phyloP scores from a whole-genome alignment of 1,140 invertebrate species.

The Phortica variegata region DNA sequence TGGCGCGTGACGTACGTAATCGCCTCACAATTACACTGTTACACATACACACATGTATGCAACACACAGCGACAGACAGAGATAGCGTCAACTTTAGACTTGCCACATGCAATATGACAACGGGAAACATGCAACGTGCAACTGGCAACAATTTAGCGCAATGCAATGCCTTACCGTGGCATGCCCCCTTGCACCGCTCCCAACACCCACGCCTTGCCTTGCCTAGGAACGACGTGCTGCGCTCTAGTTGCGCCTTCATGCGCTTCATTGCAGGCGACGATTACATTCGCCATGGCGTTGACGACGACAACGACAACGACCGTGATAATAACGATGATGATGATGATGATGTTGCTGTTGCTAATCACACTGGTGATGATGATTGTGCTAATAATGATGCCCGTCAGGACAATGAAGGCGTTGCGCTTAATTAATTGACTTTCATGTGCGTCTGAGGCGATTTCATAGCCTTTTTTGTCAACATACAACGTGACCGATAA shows the following conservation, averaged over 20 bases:
- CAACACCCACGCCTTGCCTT: too few species aligned
- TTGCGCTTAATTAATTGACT: constrained; percentile 55
- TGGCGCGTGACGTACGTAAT: constrained; percentile 52
- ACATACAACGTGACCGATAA: constrained; percentile 54
- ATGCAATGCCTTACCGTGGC: constrained; percentile 6
- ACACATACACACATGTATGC: constrained; percentile 11
- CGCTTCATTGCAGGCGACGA: constrained; percentile 19
- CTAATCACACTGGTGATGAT: not conserved
- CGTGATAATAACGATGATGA: constrained; percentile 12
- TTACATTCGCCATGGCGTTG: not conserved
- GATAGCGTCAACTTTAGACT: too few species aligned
- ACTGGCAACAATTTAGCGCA: constrained; percentile 3
- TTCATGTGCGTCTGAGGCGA: constrained; percentile 56
- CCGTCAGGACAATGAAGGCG: constrained; percentile 24
- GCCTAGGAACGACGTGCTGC: too few species aligned
- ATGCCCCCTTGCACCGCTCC: constrained; percentile 3
- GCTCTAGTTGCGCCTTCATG: constrained; percentile 1
- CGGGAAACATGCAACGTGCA: not conserved
- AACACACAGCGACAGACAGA: too few species aligned
- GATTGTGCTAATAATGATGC: not conserved
- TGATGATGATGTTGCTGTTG: not conserved
- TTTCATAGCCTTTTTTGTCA: constrained; percentile 56
- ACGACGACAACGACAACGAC: constrained; percentile 1
- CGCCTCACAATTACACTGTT: constrained; percentile 53
- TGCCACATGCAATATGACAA: too few species aligned